Conservation (phyloP, 2,113 vertebrate genomes). For the Clarias macrocephalus region DNA sequence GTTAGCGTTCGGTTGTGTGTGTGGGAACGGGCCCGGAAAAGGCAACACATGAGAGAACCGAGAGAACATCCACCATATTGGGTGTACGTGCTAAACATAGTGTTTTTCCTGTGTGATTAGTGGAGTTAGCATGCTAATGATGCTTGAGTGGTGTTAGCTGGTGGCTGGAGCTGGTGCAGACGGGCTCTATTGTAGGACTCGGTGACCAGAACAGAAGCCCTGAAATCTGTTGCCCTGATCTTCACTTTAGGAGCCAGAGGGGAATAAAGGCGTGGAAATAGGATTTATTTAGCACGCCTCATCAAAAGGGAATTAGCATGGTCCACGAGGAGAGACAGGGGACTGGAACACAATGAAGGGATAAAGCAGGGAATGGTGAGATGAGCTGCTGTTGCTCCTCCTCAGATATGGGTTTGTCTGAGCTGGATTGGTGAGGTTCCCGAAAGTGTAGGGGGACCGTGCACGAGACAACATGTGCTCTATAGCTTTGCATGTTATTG, state of each 20-base stretch:
- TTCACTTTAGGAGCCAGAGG: slow-evolving; percentile 82
- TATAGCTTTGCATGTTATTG: not conserved
- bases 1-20: not conserved
- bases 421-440: slow-evolving; percentile 15
- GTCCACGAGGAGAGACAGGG: slow-evolving; percentile 75
- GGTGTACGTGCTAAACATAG: not conserved
- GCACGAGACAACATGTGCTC: not conserved
- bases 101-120: slow-evolving; percentile 44
- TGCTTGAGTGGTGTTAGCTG: slow-evolving; percentile 49
- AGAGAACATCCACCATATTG: slow-evolving; percentile 21
- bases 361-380: slow-evolving; percentile 61
- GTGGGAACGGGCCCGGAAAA: not conserved
- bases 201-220: slow-evolving; percentile 70
- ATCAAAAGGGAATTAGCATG: slow-evolving; percentile 83
- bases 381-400: slow-evolving; percentile 55
- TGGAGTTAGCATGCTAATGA: slow-evolving; percentile 44
- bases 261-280: slow-evolving; percentile 79
- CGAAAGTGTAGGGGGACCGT: slow-evolving; percentile 4
- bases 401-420: slow-evolving; percentile 31
- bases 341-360: slow-evolving; percentile 70
- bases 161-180: slow-evolving; percentile 66
- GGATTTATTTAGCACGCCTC: slow-evolving; percentile 92
- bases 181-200: slow-evolving; percentile 69
- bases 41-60: slow-evolving; percentile 10
- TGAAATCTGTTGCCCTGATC: slow-evolving; percentile 85